A percentile compares a stretch with the other conserved stretches of the same genome.
phyloP scores from a whole-genome alignment of 1,140 invertebrate genomes.

The Neotoxoptera formosana region DNA sequence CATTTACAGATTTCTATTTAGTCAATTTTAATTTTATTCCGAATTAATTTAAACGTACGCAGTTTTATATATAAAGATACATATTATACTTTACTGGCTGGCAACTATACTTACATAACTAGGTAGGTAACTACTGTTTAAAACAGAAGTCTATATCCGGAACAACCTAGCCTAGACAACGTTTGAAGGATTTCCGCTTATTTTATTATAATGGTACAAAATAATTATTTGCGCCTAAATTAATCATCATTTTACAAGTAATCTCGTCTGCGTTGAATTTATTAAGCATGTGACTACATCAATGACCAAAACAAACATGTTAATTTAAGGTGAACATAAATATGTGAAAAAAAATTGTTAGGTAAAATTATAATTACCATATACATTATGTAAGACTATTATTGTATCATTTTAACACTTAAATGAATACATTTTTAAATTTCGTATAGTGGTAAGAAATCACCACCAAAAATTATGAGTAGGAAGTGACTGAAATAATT shows the following conservation, averaged over 20 bases:
- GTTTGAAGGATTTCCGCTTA: not conserved
- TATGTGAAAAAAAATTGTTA: not conserved
- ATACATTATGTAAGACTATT: not conserved
- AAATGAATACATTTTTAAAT: not conserved
- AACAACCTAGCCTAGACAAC: not conserved
- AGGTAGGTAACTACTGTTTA: not conserved
- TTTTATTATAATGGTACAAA: not conserved
- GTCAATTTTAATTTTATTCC: not conserved
- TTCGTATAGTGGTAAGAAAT: not conserved
- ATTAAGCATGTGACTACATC: not conserved
- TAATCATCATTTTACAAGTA: not conserved
- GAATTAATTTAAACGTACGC: not conserved
- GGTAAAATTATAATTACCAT: not conserved
- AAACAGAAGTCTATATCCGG: not conserved
- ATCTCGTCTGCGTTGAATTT: not conserved
- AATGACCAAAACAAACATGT: not conserved
- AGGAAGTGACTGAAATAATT: not conserved
- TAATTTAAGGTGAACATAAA: not conserved
- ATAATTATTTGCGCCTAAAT: not conserved
- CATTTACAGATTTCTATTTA: not conserved
- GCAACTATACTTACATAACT: not conserved
- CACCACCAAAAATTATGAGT: not conserved
- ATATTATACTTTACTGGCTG: not conserved
- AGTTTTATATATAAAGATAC: not conserved
- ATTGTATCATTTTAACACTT: not conserved